Conservation (phyloP, 2,888 invertebrate genomes). For the Lydus trimaculatus region DNA sequence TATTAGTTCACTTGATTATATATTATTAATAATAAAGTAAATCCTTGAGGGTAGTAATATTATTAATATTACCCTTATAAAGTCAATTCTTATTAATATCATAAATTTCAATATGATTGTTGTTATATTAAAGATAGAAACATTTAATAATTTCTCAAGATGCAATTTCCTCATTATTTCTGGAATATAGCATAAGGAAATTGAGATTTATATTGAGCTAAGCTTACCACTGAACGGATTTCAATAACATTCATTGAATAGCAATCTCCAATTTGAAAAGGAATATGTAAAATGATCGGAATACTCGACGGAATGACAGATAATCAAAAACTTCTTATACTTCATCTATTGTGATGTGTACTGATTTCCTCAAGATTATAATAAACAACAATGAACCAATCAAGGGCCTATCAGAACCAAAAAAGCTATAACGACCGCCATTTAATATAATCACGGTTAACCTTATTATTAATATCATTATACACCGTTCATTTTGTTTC, state of each 20-base stretch:
- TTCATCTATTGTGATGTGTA: too few species aligned
- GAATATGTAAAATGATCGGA: background rate
- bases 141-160: conserved; percentile 26
- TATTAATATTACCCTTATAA: background rate
- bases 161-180: conserved; percentile 35
- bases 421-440: too few species aligned
- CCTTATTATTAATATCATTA: too few species aligned
- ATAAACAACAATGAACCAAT: too few species aligned
- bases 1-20: background rate
- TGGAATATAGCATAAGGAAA: conserved; percentile 32
- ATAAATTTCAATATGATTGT: background rate
- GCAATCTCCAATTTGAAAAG: background rate
- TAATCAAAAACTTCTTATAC: too few species aligned
- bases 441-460: too few species aligned
- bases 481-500: too few species aligned
- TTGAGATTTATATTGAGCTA: conserved; percentile 18
- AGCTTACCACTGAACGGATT: background rate
- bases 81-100: background rate
- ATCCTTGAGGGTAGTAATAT: background rate
- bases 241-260: background rate
- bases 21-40: background rate
- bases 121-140: background rate
- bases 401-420: too few species aligned
- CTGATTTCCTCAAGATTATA: too few species aligned
- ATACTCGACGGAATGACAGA: background rate